These are phyloP conservation scores for Andrena flavipes DNA, from an alignment of 2,888 invertebrate genomes.

Conservation along the genomic window DNA sequence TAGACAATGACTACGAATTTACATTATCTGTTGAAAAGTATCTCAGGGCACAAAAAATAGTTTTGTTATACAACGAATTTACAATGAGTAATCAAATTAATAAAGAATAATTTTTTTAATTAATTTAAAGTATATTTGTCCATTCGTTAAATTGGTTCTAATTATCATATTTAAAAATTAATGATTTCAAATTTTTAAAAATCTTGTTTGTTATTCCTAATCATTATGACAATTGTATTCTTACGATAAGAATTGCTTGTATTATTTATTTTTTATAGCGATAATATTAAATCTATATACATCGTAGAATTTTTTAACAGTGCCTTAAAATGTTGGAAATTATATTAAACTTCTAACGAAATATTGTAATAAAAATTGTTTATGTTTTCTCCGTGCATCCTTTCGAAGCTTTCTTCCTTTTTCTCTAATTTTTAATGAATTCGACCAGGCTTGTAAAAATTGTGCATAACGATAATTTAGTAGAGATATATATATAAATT, in stretches of 20 bases:
- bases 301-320: neutral
- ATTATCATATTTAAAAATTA: neutral
- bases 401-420: neutral
- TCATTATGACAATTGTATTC: neutral
- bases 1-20: neutral
- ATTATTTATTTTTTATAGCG: neutral
- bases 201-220: neutral
- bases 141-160: neutral
- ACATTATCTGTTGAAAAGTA: too few relatives aligned
- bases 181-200: neutral
- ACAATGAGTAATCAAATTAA: neutral
- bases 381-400: neutral
- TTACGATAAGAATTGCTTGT: neutral
- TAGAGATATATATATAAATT: slow-evolving; percentile 61
- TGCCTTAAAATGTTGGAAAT: slow-evolving; percentile 15
- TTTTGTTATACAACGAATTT: neutral
- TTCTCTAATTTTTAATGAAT: neutral
- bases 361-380: slow-evolving; percentile 22
- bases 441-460: neutral
- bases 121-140: neutral
- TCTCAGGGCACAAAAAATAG: neutral
- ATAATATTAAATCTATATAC: neutral
- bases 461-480: slow-evolving; percentile 33
- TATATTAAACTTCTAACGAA: slow-evolving; percentile 3
- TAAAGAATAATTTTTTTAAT: neutral